Percentiles rank a stretch among this genome's conserved stretches.
Conservation (phyloP, 2,113 vertebrate genomes). For the Notiomystis cincta region DNA sequence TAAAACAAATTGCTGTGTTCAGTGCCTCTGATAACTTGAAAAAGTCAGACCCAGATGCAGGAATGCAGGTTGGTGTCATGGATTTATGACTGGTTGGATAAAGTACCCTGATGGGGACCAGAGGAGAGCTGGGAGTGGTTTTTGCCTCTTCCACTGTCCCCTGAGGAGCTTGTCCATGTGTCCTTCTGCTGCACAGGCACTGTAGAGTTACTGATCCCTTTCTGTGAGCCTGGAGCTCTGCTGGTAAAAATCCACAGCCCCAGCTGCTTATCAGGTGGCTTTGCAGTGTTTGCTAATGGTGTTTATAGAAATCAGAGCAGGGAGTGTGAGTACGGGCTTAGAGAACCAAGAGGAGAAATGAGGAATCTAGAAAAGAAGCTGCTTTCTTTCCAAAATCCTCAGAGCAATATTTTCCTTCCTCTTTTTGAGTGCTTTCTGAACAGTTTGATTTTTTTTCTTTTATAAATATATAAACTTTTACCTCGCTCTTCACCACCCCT, state of each 20-base stretch:
- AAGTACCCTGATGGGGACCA: background rate
- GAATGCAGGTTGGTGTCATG: background rate
- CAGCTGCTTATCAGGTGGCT: background rate
- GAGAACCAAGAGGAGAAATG: background rate
- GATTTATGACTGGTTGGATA: background rate
- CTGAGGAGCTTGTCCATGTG: background rate
- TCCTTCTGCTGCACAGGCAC: background rate
- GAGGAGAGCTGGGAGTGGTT: background rate
- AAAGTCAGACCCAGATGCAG: background rate
- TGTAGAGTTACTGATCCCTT: background rate
- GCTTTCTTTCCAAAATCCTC: background rate
- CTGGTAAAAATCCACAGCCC: background rate
- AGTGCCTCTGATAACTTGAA: background rate
- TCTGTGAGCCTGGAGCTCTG: background rate
- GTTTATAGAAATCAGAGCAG: background rate
- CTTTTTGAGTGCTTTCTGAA: background rate
- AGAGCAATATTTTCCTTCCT: background rate
- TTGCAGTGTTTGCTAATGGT: background rate
- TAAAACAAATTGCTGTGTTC: background rate
- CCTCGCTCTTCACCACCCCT: accelerated
- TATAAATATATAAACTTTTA: background rate
- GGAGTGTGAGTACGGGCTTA: background rate
- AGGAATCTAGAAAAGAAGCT: background rate
- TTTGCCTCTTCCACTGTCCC: background rate
- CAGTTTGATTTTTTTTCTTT: background rate